phyloP scores from a whole-genome alignment of 2,113 vertebrate genomes.

The Aythya baeri region DNA sequence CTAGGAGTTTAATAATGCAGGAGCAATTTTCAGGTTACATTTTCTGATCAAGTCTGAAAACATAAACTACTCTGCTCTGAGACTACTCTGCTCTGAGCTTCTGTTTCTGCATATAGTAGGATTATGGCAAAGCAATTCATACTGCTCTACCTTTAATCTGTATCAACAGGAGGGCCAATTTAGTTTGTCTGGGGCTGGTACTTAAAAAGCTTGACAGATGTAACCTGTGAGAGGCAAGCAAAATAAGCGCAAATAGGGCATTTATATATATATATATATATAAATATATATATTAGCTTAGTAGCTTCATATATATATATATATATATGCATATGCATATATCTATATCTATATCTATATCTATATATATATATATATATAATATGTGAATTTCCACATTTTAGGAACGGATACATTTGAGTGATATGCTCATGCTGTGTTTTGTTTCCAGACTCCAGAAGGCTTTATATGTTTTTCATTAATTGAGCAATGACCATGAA shows the following conservation, averaged over 20 bases:
- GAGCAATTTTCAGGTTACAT: slow-evolving; percentile 20
- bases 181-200: slow-evolving; percentile 42
- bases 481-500: neutral
- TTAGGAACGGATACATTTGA: neutral
- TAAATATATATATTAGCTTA: no score
- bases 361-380: no score
- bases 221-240: slow-evolving; percentile 27
- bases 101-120: slow-evolving; percentile 72
- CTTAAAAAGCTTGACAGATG: slow-evolving; percentile 37
- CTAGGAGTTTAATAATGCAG: neutral
- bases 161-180: slow-evolving; percentile 63
- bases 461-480: neutral
- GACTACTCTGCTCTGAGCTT: slow-evolving; percentile 19
- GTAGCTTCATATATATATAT: no score
- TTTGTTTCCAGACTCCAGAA: neutral
- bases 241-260: neutral
- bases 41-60: slow-evolving; percentile 47
- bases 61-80: slow-evolving; percentile 24
- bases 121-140: slow-evolving; percentile 69
- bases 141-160: slow-evolving; percentile 66
- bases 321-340: no score
- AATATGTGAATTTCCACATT: neutral
- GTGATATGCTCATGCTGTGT: neutral
- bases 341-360: no score
- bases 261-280: neutral